phyloP scores from a whole-genome alignment of 1,140 invertebrate genomes.

The Psix sp. region DNA sequence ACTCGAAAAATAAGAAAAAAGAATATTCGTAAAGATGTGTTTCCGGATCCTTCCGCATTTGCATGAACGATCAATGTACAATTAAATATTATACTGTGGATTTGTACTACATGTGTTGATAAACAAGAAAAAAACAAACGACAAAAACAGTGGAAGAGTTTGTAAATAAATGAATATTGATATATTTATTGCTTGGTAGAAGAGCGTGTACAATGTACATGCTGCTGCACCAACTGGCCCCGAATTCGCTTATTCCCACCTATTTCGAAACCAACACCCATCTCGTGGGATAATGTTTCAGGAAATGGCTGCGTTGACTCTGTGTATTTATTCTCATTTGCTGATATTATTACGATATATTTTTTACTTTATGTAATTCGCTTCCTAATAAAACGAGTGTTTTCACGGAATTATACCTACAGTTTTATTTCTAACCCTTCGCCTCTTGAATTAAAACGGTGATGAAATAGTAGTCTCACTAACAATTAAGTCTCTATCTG shows the following conservation, averaged over 20 bases:
- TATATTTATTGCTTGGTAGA: conserved; percentile 63
- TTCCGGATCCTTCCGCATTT: conserved; percentile 60
- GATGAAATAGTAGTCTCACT: no score
- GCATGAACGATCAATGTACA: conserved; percentile 60
- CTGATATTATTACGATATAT: conserved; percentile 61
- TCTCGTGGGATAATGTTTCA: conserved; percentile 57
- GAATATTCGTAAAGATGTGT: conserved; percentile 52
- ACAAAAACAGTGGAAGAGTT: conserved; percentile 43
- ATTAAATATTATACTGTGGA: conserved; percentile 61
- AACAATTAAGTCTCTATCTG: no score
- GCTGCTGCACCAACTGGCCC: conserved; percentile 60
- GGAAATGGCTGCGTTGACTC: conserved; percentile 58
- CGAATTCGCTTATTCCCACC: conserved; percentile 61
- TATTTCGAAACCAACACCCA: conserved; percentile 56
- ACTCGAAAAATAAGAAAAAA: conserved; percentile 46
- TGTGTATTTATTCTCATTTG: conserved; percentile 62
- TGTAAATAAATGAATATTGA: conserved; percentile 62
- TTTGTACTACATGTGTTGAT: conserved; percentile 63
- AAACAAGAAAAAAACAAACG: conserved; percentile 39
- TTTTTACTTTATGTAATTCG: conserved; percentile 63
- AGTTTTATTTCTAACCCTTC: not conserved
- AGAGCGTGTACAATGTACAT: conserved; percentile 62
- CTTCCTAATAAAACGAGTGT: conserved; percentile 63
- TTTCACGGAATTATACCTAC: conserved; percentile 45
- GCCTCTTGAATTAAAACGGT: not conserved